These are phyloP conservation scores for Conus betulinus DNA, from an alignment of 1,140 invertebrate species.

Conservation along the genomic window DNA sequence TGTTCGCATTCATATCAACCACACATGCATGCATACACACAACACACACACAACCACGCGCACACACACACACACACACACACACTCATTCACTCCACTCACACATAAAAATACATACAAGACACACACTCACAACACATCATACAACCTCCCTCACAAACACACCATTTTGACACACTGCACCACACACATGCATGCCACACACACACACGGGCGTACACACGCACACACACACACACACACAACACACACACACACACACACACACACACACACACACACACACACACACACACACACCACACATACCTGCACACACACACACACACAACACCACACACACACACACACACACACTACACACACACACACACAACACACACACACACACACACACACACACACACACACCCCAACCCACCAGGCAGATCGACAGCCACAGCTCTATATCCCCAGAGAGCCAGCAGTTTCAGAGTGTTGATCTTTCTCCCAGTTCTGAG, in stretches of 20 bases:
- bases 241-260: constrained; percentile 4
- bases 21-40: no score
- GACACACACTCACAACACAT: no score
- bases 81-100: background rate
- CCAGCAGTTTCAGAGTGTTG: constrained; percentile 71
- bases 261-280: background rate
- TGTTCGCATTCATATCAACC: no score
- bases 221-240: constrained; percentile 1
- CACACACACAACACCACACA: no score
- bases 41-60: no score
- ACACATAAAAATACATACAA: background rate
- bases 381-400: constrained; percentile 12
- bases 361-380: background rate
- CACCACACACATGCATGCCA: no score
- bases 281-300: no score
- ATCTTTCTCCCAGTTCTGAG: constrained; percentile 74
- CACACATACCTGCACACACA: no score
- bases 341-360: background rate
- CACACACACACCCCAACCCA: background rate
- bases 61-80: no score
- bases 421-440: constrained; percentile 77
- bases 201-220: no score
- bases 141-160: no score
- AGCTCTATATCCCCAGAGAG: constrained; percentile 70
- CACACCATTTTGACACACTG: no score